phyloP scores from a whole-genome alignment of 2,797 vertebrate species.

The Champsocephalus esox region DNA sequence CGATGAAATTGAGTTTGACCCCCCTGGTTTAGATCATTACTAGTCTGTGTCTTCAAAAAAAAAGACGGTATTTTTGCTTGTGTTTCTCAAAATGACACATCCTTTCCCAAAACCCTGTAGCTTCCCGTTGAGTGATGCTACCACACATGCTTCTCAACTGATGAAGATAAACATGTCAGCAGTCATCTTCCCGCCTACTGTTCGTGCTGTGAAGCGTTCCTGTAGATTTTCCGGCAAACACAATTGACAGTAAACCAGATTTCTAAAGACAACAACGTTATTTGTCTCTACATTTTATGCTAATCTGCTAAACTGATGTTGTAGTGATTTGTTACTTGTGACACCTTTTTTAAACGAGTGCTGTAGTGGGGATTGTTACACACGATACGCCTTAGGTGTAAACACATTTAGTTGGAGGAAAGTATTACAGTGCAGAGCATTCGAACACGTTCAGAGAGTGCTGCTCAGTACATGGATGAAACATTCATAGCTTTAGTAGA shows the following conservation, averaged over 20 bases:
- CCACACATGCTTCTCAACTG: constrained; percentile 5
- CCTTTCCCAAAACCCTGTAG: constrained; percentile 7
- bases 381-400: neutral
- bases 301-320: constrained; percentile 4
- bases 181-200: constrained; percentile 10
- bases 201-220: constrained; percentile 7
- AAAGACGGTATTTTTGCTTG: neutral
- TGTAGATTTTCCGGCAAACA: neutral
- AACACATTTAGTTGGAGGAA: constrained; percentile 1
- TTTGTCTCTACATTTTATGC: neutral
- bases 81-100: neutral
- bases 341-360: neutral
- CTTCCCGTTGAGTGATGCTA: constrained; percentile 12
- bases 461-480: constrained; percentile 25
- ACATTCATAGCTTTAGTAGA: constrained; percentile 33
- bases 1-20: too few relatives aligned
- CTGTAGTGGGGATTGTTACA: neutral
- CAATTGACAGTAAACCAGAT: neutral
- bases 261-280: neutral
- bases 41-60: neutral
- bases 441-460: constrained; percentile 11
- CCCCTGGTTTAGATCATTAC: neutral
- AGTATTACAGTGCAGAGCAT: neutral
- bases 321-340: neutral
- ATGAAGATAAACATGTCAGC: constrained; percentile 29